Evolutionary conservation across 1,140 invertebrate genomes (phyloP), one percentile per base, ranked within the genome.

Genomic region (Pseudachorutes palmiensis): DNA sequence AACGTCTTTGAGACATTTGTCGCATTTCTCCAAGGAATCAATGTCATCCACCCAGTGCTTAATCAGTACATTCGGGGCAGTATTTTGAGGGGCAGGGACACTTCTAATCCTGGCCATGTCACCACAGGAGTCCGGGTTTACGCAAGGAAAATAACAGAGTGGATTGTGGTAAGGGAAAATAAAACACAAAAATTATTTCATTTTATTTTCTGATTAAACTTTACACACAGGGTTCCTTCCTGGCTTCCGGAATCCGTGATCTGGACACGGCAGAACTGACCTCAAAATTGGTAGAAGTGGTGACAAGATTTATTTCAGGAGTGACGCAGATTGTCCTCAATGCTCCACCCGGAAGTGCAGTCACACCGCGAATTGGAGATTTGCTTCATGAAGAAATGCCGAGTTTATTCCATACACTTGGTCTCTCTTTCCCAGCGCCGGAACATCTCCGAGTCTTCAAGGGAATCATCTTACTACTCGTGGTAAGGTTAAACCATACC

Each of bases 41-140:
- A 24, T 12, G 12, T 61, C 0, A 16, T 68, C 3, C 68, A 69
- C 29, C 67, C 66, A n/a, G 22, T 61, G 16, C 22, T 73, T 2
- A 67, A 67, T 16, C 69, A 73, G 49, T 55, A 68, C 22, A 59
- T 73, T 28, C 62, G 63, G 3, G 62, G 62, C 26, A 69, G 69
- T 51, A 49, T 73, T 19, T 65, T 73, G 60, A 60, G 72, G 28
- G 72, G 72, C 48, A 19, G 72, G 33, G 72, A 73, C 28, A 3
- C 48, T 0, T 70, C 64, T 41, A 73, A 73, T 65, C 16, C 24
- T 5, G 45, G 30, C 22, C 72, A 73, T 45, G 29, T 73, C 1
- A 69, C 45, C 41, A 70, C 69, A 0, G 70, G 69, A 36, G 67
- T 66, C 19, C 49, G 32, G 12, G 33, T 58, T 1, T 58, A 70